phyloP scores from a whole-genome alignment of 1,140 invertebrate genomes.

The Drosophila neocordata region DNA sequence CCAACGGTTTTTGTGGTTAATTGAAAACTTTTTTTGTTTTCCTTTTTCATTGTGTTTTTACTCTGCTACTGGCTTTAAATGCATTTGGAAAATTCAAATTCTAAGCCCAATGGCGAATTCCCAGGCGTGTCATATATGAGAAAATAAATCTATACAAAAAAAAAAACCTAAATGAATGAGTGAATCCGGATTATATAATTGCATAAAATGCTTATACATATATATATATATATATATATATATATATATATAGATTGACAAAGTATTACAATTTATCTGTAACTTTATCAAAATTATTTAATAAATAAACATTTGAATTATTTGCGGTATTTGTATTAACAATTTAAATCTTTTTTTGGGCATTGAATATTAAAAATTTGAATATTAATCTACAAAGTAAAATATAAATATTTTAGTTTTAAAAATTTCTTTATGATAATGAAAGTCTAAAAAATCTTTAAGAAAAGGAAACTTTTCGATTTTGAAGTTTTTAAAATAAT shows the following conservation, averaged over 20 bases:
- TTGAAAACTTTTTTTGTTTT: slow-evolving; percentile 38
- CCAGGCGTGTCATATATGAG: slow-evolving; percentile 25
- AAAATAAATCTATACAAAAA: slow-evolving; percentile 50
- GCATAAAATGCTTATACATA: slow-evolving; percentile 32
- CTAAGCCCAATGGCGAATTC: slow-evolving; percentile 48
- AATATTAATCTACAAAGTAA: background rate
- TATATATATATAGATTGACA: slow-evolving; percentile 13
- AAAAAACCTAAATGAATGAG: slow-evolving; percentile 1
- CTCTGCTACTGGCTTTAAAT: slow-evolving; percentile 53
- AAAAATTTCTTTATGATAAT: too few species aligned
- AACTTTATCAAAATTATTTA: background rate
- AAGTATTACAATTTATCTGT: slow-evolving; percentile 12
- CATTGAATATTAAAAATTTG: slow-evolving; percentile 52
- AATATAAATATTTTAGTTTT: too few species aligned
- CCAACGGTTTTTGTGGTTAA: slow-evolving; percentile 58
- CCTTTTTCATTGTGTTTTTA: slow-evolving; percentile 18
- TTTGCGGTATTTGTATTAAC: slow-evolving; percentile 48
- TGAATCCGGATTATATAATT: slow-evolving; percentile 59
- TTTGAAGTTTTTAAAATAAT: too few species aligned
- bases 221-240: slow-evolving; percentile 30
- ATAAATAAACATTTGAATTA: slow-evolving; percentile 72
- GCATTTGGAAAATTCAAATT: slow-evolving; percentile 43
- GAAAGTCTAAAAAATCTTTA: too few species aligned
- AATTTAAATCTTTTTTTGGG: slow-evolving; percentile 22
- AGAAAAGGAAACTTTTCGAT: too few species aligned